Conservation (phyloP, 2,797 vertebrate species). For the Erpetoichthys calabaricus region DNA sequence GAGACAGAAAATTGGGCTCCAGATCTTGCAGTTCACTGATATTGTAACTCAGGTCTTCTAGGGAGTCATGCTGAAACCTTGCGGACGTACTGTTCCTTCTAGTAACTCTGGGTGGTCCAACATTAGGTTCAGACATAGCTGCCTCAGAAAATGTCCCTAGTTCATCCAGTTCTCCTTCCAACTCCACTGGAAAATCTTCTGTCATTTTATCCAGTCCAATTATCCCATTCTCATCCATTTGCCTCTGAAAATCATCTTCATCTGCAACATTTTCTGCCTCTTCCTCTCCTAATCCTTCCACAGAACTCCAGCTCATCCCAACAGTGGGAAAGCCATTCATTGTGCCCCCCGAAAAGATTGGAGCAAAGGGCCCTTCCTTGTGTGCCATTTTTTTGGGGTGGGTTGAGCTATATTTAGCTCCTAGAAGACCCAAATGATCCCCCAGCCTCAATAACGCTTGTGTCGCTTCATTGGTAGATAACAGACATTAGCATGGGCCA, state of each 20-base stretch:
- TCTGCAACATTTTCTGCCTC: conserved; percentile 19
- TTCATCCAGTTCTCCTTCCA: conserved; percentile 5
- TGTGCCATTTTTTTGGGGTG: too few relatives aligned
- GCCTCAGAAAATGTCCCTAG: conserved; percentile 1
- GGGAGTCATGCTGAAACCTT: background rate
- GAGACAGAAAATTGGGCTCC: conserved; percentile 15
- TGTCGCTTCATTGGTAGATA: background rate
- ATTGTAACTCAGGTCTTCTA: conserved; percentile 21
- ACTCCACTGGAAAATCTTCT: conserved; percentile 12
- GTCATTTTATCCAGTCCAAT: conserved; percentile 38
- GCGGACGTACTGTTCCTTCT: background rate
- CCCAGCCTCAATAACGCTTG: background rate
- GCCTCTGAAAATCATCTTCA: conserved; percentile 31
- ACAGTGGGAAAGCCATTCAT: too few relatives aligned
- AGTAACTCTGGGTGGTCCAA: conserved; percentile 7
- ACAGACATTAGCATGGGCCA: too few relatives aligned
- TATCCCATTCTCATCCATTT: conserved; percentile 54
- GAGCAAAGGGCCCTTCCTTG: too few relatives aligned
- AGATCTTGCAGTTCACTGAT: conserved; percentile 22
- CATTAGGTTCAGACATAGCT: conserved; percentile 9
- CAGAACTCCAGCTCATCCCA: too few relatives aligned
- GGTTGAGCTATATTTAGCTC: too few relatives aligned
- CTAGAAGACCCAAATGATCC: too few relatives aligned
- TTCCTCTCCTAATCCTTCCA: conserved; percentile 8
- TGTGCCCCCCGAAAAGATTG: too few relatives aligned